Evolutionary conservation across 2,888 invertebrate species (phyloP).

Genomic region (Xestia rhomboidea): DNA sequence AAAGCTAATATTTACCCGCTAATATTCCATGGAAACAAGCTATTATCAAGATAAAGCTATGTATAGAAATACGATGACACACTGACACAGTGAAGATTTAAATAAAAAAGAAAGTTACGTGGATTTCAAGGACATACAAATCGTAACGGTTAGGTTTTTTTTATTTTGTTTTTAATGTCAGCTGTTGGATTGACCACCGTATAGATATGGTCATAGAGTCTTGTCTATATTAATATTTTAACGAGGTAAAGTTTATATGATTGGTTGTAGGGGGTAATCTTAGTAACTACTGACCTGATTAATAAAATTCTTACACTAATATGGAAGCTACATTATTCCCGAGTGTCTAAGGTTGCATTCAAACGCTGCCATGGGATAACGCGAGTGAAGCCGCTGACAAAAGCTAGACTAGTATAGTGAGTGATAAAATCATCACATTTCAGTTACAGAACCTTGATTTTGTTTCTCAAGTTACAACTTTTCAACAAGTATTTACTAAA

Average conservation of each 20-base stretch:
- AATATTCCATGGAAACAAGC: slow-evolving; percentile 14
- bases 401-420: background rate
- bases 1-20: slow-evolving; percentile 9
- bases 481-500: too few relatives aligned
- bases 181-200: slow-evolving; percentile 2
- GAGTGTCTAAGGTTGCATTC: background rate
- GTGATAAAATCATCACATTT: background rate
- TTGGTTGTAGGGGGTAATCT: background rate
- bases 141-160: slow-evolving; percentile 33
- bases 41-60: slow-evolving; percentile 8
- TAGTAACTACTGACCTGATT: background rate
- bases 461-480: too few relatives aligned
- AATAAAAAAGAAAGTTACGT: slow-evolving; percentile 66
- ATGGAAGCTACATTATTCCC: background rate
- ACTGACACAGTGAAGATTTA: slow-evolving; percentile 57
- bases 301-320: background rate
- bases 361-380: background rate
- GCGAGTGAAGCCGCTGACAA: too few relatives aligned
- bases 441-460: background rate
- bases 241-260: background rate
- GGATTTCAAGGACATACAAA: slow-evolving; percentile 61
- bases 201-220: background rate
- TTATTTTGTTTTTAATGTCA: slow-evolving; percentile 8
- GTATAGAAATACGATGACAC: slow-evolving; percentile 58
- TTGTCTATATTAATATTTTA: background rate